Conservation (phyloP, 1,140 invertebrate genomes). For the Drosophila kepulauana region DNA sequence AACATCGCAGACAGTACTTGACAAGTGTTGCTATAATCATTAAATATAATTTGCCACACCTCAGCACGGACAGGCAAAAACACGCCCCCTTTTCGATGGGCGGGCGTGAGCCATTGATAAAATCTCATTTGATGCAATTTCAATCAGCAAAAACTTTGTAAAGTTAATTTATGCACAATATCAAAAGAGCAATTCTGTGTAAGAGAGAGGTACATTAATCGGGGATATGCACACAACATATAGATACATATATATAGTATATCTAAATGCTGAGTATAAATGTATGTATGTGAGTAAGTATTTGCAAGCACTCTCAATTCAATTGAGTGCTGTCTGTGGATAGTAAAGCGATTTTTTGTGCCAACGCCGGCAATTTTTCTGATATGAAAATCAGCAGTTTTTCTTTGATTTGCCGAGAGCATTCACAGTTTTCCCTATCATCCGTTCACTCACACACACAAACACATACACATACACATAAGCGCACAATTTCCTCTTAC, state of each 20-base stretch:
- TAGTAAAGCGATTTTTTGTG: slow-evolving; percentile 62
- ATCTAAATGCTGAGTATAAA: slow-evolving; percentile 35
- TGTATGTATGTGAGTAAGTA: slow-evolving; percentile 45
- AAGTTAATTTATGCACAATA: slow-evolving; percentile 79
- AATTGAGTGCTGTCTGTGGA: slow-evolving; percentile 68
- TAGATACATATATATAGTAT: background rate
- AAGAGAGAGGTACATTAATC: slow-evolving; percentile 18
- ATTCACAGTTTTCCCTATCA: slow-evolving; percentile 5
- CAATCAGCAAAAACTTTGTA: slow-evolving; percentile 64
- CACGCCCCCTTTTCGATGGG: background rate
- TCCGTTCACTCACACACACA: background rate
- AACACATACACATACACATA: no score
- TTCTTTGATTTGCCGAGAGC: slow-evolving; percentile 63
- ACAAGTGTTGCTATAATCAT: slow-evolving; percentile 17
- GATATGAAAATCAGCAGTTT: slow-evolving; percentile 80
- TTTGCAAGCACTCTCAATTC: slow-evolving; percentile 71
- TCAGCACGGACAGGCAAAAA: background rate
- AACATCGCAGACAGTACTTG: slow-evolving; percentile 43
- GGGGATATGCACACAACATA: slow-evolving; percentile 2
- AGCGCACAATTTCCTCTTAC: background rate
- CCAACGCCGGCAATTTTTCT: slow-evolving; percentile 73
- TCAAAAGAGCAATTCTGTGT: slow-evolving; percentile 59
- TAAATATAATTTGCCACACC: slow-evolving; percentile 29
- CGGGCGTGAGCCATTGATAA: slow-evolving; percentile 49
- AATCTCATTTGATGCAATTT: slow-evolving; percentile 66